Evolutionary conservation across 2,113 vertebrate species (phyloP), one percentile per base, ranked within the genome.

Genomic region (Eulacestoma nigropectus): DNA sequence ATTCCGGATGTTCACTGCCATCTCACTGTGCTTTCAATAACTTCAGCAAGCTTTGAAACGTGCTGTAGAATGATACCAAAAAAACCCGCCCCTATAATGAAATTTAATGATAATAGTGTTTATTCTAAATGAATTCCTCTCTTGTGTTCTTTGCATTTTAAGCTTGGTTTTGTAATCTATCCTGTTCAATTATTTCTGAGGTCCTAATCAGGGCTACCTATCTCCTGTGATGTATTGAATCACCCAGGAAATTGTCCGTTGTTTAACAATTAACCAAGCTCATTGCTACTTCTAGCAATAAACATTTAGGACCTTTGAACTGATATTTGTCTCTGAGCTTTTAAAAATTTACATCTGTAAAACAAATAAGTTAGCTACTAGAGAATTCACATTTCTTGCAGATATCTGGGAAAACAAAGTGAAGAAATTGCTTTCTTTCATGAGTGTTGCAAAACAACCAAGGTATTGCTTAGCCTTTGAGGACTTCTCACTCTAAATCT

Each of bases 231-330:
- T 70, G 22, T n/a, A 84, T 49, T 86, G 86, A 87, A 84, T 87
- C 65, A 84, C 19, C 18, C 59, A 89, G 73, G 85, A 94, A 94
- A 87, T n/a, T 33, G 37, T 46, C 29, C 0, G 0, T 23, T 78
- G 72, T 83, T 93, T 95, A 92, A 93, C 85, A 89, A 93, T 91
- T 94, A 93, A 93, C 72, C 46, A 83, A 69, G 42, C 50, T 85
- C 57, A 29, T 79, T 92, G 53, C 42, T 60, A 27, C 79, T 55
- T 57, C 81, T 23, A 53, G 81, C 64, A 79, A 95, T 82, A 97
- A 93, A 87, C 50, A 26, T 47, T 74, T 52, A 50, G 37, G 86
- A 83, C 53, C 55, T 93, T 73, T 92, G 86, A 84, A 68, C 69
- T 49, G 47, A 85, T 92, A 78, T 55, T 84, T 93, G 42, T 53